Evolutionary conservation across 2,888 invertebrate genomes (phyloP).

Genomic region (Latrodectus elegans): DNA sequence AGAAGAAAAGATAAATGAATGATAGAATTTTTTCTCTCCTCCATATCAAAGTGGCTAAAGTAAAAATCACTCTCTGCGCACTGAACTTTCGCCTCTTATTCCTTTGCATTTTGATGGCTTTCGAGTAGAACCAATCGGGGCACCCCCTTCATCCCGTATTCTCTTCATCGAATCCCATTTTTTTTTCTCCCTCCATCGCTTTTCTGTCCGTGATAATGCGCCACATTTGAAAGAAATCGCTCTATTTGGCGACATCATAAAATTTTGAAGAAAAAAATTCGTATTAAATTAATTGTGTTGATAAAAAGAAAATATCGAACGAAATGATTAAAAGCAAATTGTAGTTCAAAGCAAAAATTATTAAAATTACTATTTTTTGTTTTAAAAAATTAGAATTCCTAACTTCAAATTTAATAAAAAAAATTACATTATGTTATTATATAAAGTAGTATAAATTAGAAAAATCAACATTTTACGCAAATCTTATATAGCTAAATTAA

Average conservation of each 20-base stretch:
- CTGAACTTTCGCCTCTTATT: conserved; percentile 61
- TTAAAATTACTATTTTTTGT: too few relatives aligned
- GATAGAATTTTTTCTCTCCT: conserved; percentile 46
- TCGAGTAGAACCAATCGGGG: conserved; percentile 56
- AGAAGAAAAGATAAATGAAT: conserved; percentile 56
- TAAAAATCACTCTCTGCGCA: conserved; percentile 62
- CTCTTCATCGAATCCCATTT: conserved; percentile 28
- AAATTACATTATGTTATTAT: too few relatives aligned
- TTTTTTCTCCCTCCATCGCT: conserved; percentile 18
- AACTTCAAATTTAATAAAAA: too few relatives aligned
- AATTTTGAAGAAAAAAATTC: neutral
- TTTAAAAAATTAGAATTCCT: too few relatives aligned
- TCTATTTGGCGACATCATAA: conserved; percentile 15
- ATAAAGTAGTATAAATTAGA: too few relatives aligned
- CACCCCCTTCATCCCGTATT: conserved; percentile 33
- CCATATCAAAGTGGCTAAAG: conserved; percentile 63
- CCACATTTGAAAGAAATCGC: neutral
- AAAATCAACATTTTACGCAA: too few relatives aligned
- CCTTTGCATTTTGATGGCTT: conserved; percentile 57
- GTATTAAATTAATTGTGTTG: neutral
- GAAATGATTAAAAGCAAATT: too few relatives aligned
- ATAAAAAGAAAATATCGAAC: too few relatives aligned
- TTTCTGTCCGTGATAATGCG: neutral
- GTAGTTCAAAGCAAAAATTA: too few relatives aligned
- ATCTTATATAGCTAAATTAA: too few relatives aligned